phyloP scores from a whole-genome alignment of 2,888 invertebrate genomes.

The Tridacna gigas region DNA sequence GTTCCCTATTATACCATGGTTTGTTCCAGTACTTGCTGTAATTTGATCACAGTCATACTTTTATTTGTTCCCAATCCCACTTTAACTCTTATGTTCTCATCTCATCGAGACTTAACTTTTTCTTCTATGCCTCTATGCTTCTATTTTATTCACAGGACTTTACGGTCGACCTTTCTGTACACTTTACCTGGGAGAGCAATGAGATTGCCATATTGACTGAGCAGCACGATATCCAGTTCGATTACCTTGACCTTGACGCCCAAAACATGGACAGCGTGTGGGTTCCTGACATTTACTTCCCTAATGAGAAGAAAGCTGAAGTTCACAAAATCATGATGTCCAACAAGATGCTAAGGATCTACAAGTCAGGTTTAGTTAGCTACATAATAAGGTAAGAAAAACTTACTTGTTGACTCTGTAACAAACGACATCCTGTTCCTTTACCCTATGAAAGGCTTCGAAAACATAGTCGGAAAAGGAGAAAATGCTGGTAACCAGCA shows the following conservation, averaged over 20 bases:
- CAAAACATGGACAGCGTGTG: constrained; percentile 91
- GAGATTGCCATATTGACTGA: constrained; percentile 45
- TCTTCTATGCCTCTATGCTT: no score
- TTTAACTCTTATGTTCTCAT: no score
- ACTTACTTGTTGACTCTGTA: no score
- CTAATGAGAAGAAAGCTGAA: constrained; percentile 98
- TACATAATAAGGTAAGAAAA: constrained; percentile 94
- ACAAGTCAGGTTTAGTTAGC: constrained; percentile 96
- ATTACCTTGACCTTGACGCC: constrained; percentile 92
- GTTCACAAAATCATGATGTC: constrained; percentile 98
- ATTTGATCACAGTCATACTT: no score
- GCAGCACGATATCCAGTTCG: constrained; percentile 82
- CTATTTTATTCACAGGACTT: constrained; percentile 70
- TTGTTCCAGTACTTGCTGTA: no score
- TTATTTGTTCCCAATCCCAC: no score
- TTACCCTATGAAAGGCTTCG: no score
- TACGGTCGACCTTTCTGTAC: constrained; percentile 75
- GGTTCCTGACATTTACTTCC: constrained; percentile 99
- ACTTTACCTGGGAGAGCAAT: constrained; percentile 74
- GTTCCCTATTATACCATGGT: no score
- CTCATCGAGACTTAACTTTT: no score
- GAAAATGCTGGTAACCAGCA: no score
- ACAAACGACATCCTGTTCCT: no score
- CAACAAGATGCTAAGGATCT: constrained; percentile 98
- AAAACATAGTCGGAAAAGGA: no score